These are phyloP conservation scores for Salvelinus namaycush DNA, from an alignment of 2,113 vertebrate genomes.

Conservation along the genomic window DNA sequence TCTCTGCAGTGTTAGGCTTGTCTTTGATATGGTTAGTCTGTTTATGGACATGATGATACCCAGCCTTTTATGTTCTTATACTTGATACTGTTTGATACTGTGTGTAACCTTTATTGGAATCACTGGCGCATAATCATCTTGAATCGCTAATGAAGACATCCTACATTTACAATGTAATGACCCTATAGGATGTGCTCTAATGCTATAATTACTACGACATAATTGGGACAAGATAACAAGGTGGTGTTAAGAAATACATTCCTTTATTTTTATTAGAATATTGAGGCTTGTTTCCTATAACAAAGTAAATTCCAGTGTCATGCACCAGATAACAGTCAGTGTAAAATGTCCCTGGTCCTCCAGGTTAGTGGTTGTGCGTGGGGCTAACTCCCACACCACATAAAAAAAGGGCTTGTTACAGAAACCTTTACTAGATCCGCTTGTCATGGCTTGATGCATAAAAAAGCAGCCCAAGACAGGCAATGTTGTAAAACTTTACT, in stretches of 20 bases:
- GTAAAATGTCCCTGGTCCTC: no score
- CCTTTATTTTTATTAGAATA: not conserved
- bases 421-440: no score
- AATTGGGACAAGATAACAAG: not conserved
- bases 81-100: constrained; percentile 7
- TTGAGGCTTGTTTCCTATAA: no score
- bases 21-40: constrained; percentile 51
- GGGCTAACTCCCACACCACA: no score
- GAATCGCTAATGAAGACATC: not conserved
- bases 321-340: no score
- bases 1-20: constrained; percentile 35
- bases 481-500: no score
- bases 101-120: not conserved
- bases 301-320: no score
- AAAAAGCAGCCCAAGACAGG: no score
- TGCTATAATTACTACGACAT: not conserved
- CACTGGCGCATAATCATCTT: not conserved
- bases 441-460: no score
- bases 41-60: constrained; percentile 34
- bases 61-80: constrained; percentile 31
- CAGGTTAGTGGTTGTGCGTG: no score
- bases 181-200: not conserved
- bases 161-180: not conserved
- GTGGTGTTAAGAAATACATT: not conserved
- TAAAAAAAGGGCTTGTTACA: no score